Conservation (phyloP, 2,113 vertebrate species). For the Acinonyx jubatus region DNA sequence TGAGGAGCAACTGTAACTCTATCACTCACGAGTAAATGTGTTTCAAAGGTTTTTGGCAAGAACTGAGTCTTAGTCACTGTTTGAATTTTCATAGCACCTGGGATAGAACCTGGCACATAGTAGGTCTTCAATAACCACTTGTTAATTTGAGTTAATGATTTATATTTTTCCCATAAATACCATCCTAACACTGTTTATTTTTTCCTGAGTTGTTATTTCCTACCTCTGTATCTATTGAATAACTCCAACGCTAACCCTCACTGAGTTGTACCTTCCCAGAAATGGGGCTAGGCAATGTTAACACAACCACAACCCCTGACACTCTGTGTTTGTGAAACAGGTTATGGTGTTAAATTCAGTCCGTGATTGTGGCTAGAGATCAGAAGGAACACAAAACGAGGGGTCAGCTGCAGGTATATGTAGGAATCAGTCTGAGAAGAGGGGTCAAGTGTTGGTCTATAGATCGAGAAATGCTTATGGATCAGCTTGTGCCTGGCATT, state of each 20-base stretch:
- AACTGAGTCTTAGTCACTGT: not conserved
- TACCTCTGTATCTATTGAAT: not conserved
- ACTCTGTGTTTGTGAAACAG: not conserved
- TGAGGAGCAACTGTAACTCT: not conserved
- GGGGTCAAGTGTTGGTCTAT: not conserved
- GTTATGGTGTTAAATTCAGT: not conserved
- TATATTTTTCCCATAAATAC: not conserved
- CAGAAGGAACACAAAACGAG: not conserved
- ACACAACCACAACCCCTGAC: not conserved
- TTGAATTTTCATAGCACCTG: not conserved
- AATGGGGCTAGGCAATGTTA: not conserved
- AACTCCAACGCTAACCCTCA: not conserved
- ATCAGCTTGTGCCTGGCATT: not conserved
- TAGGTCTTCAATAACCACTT: not conserved
- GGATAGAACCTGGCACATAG: not conserved
- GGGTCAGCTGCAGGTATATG: not conserved
- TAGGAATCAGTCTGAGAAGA: not conserved
- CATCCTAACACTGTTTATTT: not conserved
- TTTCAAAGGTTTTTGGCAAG: not conserved
- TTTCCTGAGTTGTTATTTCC: not conserved
- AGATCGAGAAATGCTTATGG: not conserved
- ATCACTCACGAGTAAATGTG: not conserved
- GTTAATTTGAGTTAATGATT: not conserved
- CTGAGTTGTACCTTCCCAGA: not conserved
- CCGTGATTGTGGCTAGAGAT: not conserved